Evolutionary conservation across 1,140 invertebrate species (phyloP).

Genomic region (Scaptomyza hsui): DNA sequence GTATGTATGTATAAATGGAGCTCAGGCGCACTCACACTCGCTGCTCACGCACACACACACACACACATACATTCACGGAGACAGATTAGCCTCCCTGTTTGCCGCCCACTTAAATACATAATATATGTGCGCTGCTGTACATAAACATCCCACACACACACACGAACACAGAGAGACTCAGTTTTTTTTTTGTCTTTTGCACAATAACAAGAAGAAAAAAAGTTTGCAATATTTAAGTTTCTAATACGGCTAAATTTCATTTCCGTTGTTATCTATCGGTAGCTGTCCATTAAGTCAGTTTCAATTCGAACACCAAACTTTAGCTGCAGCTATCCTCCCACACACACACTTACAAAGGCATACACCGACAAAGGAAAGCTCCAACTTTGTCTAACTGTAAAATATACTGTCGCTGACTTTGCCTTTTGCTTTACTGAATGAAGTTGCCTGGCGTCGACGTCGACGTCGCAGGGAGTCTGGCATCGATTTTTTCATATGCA

Average conservation of each 20-base stretch:
- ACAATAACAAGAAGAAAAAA: constrained; percentile 47
- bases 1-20: constrained; percentile 10
- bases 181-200: constrained; percentile 35
- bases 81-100: constrained; percentile 18
- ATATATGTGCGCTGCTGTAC: constrained; percentile 16
- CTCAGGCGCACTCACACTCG: constrained; percentile 66
- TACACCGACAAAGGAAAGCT: constrained; percentile 34
- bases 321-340: constrained; percentile 28
- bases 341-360: constrained; percentile 17
- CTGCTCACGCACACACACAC: constrained; percentile 26
- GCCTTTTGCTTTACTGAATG: constrained; percentile 64
- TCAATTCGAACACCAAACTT: constrained; percentile 33
- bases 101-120: constrained; percentile 14
- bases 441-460: constrained; percentile 58
- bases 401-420: constrained; percentile 60
- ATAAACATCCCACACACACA: constrained; percentile 24
- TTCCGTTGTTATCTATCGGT: constrained; percentile 65
- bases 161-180: constrained; percentile 8
- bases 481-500: constrained; percentile 78
- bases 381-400: constrained; percentile 72
- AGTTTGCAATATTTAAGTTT: constrained; percentile 61
- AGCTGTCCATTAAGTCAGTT: constrained; percentile 44
- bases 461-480: constrained; percentile 70
- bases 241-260: constrained; percentile 69
- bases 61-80: not conserved